phyloP scores from a whole-genome alignment of 2,113 vertebrate species.

The Phasianus colchicus region DNA sequence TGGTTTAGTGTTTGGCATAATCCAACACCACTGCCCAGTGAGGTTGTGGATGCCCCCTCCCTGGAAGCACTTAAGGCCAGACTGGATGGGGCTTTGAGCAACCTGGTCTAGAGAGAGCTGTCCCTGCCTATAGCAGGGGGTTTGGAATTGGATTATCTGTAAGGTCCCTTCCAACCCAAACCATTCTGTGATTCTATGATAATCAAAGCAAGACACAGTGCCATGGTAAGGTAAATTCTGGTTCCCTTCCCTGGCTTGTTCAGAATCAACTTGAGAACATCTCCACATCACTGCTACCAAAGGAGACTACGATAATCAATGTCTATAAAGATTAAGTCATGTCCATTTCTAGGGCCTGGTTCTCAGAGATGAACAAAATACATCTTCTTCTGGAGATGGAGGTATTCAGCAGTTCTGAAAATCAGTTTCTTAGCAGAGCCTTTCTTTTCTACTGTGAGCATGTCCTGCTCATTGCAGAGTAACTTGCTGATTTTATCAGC shows the following conservation, averaged over 20 bases:
- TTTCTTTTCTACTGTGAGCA: neutral
- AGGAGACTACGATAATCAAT: neutral
- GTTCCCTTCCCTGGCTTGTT: neutral
- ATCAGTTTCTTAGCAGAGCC: neutral
- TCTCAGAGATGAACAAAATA: neutral
- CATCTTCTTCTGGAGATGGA: neutral
- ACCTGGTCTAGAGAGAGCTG: no score
- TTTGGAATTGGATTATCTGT: no score
- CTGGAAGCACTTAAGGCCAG: no score
- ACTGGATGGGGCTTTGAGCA: no score
- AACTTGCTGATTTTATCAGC: slow-evolving; percentile 38
- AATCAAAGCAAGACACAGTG: neutral
- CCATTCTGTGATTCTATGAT: no score
- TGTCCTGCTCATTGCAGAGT: neutral
- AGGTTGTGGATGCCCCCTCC: no score
- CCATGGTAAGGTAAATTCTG: fast-evolving
- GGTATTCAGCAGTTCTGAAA: neutral
- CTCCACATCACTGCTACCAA: neutral
- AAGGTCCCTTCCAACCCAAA: no score
- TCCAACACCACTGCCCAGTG: no score
- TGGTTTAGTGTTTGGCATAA: neutral
- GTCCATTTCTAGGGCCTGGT: neutral
- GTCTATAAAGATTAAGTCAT: neutral
- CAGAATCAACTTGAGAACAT: neutral
- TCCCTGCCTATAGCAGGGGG: no score